These are phyloP conservation scores for Agrilus planipennis DNA, from an alignment of 1,140 invertebrate species.

Conservation along the genomic window DNA sequence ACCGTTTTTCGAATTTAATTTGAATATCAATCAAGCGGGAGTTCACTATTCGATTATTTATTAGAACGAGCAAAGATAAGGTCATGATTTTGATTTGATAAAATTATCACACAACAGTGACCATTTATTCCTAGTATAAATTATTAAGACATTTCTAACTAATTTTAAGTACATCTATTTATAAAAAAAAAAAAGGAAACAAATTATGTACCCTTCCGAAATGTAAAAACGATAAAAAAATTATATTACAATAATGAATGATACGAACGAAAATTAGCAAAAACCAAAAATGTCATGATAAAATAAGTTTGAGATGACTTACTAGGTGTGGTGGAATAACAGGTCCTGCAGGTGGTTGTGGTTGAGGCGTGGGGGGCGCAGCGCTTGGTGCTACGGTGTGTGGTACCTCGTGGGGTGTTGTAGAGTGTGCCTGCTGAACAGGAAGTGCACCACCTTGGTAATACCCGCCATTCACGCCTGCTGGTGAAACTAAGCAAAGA, in stretches of 20 bases:
- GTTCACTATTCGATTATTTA: too few relatives aligned
- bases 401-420: conserved; percentile 60
- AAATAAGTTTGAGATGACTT: too few relatives aligned
- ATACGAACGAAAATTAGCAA: conserved; percentile 9
- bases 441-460: conserved; percentile 52
- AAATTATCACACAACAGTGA: too few relatives aligned
- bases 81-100: too few relatives aligned
- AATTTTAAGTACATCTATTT: background rate
- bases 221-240: conserved; percentile 1
- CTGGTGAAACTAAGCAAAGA: conserved; percentile 34
- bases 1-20: too few relatives aligned
- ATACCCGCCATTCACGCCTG: conserved; percentile 61
- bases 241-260: conserved; percentile 5
- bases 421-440: conserved; percentile 63
- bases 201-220: background rate
- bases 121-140: too few relatives aligned
- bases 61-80: too few relatives aligned
- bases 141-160: background rate
- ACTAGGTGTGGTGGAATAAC: conserved; percentile 30
- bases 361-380: conserved; percentile 36
- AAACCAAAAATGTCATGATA: too few relatives aligned
- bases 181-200: background rate
- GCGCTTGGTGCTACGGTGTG: conserved; percentile 38
- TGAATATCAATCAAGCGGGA: too few relatives aligned
- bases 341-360: conserved; percentile 30